Evolutionary conservation across 64 coral and sea anemone genomes (phyloP).

Genomic region (Pocillopora damicornis): DNA sequence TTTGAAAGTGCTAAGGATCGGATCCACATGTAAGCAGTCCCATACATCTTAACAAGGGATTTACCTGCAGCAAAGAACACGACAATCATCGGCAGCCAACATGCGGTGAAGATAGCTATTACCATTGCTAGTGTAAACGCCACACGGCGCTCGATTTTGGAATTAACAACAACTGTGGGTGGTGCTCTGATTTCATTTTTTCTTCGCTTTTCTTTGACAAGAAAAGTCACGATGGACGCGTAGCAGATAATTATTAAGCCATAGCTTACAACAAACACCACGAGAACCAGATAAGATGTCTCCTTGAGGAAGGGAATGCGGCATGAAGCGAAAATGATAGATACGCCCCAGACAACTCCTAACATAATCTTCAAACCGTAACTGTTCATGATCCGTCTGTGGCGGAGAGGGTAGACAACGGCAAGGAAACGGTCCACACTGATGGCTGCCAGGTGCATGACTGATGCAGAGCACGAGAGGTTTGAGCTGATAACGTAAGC

Average conservation of each 20-base stretch:
- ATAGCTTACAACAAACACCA: constrained; percentile 18
- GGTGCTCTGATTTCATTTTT: constrained; percentile 6
- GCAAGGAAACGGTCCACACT: constrained; percentile 30
- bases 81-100: constrained; percentile 23
- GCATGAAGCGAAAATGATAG: constrained; percentile 14
- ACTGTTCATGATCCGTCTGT: constrained; percentile 19
- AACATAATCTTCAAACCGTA: constrained; percentile 30
- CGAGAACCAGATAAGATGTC: constrained; percentile 13
- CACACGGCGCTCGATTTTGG: constrained; percentile 13
- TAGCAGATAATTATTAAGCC: constrained; percentile 29
- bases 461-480: constrained; percentile 22
- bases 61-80: not conserved
- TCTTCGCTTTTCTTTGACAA: constrained; percentile 12
- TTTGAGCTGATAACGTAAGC: constrained; percentile 16
- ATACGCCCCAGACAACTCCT: not conserved
- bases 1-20: not conserved
- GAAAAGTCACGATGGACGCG: not conserved
- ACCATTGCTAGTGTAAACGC: constrained; percentile 13
- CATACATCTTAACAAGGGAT: not conserved
- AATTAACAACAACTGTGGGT: not conserved
- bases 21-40: constrained; percentile 7
- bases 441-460: constrained; percentile 35
- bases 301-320: constrained; percentile 30
- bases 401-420: constrained; percentile 18
- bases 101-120: constrained; percentile 9